Percentiles rank a stretch among this genome's conserved stretches.
Conservation (phyloP, 64 coral and sea anemone species). For the Porites australiensis region DNA sequence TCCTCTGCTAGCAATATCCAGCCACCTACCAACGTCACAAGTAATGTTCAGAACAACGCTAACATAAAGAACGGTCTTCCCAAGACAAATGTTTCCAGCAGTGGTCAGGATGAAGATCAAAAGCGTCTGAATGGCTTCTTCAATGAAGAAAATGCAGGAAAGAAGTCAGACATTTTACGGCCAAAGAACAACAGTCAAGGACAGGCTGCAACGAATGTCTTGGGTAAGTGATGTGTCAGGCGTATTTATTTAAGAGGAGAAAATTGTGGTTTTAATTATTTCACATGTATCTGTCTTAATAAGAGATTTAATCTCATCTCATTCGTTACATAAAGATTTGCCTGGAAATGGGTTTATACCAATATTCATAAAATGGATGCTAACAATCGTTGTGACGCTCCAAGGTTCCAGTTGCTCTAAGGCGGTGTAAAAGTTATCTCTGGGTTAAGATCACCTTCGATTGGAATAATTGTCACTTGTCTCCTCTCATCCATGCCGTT, state of each 20-base stretch:
- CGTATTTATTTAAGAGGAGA: background rate
- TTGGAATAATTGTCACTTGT: too few relatives aligned
- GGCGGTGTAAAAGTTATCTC: too few relatives aligned
- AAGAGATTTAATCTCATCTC: too few relatives aligned
- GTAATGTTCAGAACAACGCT: background rate
- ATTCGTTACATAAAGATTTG: too few relatives aligned
- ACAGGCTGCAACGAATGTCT: background rate
- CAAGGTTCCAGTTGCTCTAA: too few relatives aligned
- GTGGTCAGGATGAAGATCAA: background rate
- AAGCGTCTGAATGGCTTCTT: constrained; percentile 51
- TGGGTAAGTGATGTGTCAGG: background rate
- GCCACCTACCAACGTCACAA: background rate
- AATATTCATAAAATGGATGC: too few relatives aligned
- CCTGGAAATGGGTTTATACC: too few relatives aligned
- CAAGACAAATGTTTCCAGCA: constrained; percentile 9
- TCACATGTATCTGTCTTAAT: too few relatives aligned
- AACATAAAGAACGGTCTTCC: background rate
- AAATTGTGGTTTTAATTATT: too few relatives aligned
- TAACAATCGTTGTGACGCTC: too few relatives aligned
- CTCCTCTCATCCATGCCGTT: too few relatives aligned
- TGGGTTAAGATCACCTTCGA: too few relatives aligned
- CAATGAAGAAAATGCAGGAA: constrained; percentile 23
- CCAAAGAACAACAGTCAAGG: background rate
- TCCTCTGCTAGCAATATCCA: background rate
- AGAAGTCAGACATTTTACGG: constrained; percentile 20